Conservation (phyloP, 2,113 vertebrate genomes). For the Alosa alosa region DNA sequence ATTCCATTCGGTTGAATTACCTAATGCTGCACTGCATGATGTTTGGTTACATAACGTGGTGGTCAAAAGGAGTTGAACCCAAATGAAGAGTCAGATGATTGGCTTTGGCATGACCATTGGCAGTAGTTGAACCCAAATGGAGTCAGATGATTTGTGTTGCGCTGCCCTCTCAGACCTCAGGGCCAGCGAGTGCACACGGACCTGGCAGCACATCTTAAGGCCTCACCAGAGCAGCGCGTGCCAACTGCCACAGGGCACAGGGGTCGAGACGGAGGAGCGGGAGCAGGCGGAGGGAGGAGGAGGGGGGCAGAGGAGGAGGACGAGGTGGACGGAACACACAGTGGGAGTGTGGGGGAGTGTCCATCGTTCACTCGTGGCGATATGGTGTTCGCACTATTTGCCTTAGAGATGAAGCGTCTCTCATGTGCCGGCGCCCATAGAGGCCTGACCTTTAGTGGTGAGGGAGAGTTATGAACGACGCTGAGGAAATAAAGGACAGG, state of each 20-base stretch:
- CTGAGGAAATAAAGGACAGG: constrained; percentile 21
- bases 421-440: not conserved
- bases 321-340: not conserved
- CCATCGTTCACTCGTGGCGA: not conserved
- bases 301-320: too few species aligned
- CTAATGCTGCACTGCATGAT: not conserved
- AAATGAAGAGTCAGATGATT: too few species aligned
- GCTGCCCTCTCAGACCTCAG: too few species aligned
- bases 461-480: constrained; percentile 13
- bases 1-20: not conserved
- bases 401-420: constrained; percentile 6
- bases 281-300: not conserved
- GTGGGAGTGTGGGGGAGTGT: not conserved
- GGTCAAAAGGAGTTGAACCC: not conserved
- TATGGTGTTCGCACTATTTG: not conserved
- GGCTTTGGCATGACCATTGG: too few species aligned
- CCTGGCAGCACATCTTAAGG: not conserved
- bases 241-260: not conserved
- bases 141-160: too few species aligned
- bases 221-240: not conserved
- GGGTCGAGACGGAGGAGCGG: not conserved
- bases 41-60: not conserved
- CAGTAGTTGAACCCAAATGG: too few species aligned
- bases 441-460: constrained; percentile 17
- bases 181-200: not conserved